Conservation (phyloP, 2,113 vertebrate species). For the Oplegnathus fasciatus region DNA sequence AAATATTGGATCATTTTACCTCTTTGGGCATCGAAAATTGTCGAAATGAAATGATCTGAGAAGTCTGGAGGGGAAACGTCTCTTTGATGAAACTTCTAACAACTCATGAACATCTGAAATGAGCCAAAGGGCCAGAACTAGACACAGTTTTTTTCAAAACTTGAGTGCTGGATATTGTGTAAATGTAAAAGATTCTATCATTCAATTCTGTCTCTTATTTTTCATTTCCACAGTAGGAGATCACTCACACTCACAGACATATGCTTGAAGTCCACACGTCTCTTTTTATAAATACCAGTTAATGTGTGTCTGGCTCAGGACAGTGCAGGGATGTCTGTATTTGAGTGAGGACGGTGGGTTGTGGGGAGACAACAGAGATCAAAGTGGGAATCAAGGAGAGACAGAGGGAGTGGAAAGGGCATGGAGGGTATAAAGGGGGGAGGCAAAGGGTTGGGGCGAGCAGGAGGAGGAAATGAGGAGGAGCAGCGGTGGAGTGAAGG, state of each 20-base stretch:
- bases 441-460: constrained; percentile 33
- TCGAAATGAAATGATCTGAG: neutral
- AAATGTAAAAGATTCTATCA: too few species aligned
- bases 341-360: neutral
- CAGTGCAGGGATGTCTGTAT: neutral
- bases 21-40: too few species aligned
- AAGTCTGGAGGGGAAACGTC: neutral
- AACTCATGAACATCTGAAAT: neutral
- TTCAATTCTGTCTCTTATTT: too few species aligned
- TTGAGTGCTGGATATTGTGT: too few species aligned
- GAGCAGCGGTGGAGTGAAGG: constrained; percentile 38
- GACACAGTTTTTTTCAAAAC: neutral
- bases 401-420: constrained; percentile 32
- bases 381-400: constrained; percentile 51
- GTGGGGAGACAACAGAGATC: constrained; percentile 30
- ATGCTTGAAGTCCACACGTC: too few species aligned
- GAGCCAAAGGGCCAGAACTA: neutral
- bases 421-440: constrained; percentile 23
- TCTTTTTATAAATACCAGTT: neutral
- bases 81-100: neutral
- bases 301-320: neutral
- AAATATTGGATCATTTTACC: too few species aligned
- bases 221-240: neutral
- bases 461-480: constrained; percentile 55
- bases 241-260: neutral